Evolutionary conservation across 2,797 vertebrate genomes (phyloP), one percentile per base, ranked within the genome.

Genomic region (Myripristis murdjan): DNA sequence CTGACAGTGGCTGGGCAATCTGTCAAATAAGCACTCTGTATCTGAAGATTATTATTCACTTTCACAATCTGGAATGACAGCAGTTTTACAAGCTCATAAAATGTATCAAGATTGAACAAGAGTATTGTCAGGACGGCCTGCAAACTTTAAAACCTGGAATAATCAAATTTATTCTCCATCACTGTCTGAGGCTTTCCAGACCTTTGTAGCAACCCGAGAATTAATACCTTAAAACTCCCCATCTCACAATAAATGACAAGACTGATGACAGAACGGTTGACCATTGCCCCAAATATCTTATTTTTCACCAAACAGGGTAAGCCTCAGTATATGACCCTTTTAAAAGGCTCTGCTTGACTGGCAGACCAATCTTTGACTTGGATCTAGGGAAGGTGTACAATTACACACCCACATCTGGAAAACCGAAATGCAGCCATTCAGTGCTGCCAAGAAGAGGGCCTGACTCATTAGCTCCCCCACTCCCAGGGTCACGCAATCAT

Each of bases 401-500:
- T 85, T 59, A 76, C 3, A 60, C 44, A 47, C 51, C 66, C 44
- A 37, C 59, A 52, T 46, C 6, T 33, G 67, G n/a, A 73, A 57
- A 73, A 56, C n/a, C 47, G 66, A 71, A 74, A 71, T 75, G 70
- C 57, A 75, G 73, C 73, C 51, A 76, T 73, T 76, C 77, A 64
- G 22, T n/a, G 66, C 68, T n/a, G 69, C 71, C 82, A 69, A 39
- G 41, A 61, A 33, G 54, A 56, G 55, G 41, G 5, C 76, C 54
- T 56, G 75, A 82, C 82, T 82, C 65, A n/a, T 84, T 85, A 89
- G 78, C 78, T 82, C 86, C 73, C 69, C 78, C 73, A 79, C 62
- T 14, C 64, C 83, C 82, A 77, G 84, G 89, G 86, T 89, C 85
- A 85, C 33, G 16, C 73, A 82, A 87, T 69, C 79, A 64, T 49